Base-by-base conservation (phyloP, 2,113 vertebrate genomes). In the Heterotis niloticus region DNA sequence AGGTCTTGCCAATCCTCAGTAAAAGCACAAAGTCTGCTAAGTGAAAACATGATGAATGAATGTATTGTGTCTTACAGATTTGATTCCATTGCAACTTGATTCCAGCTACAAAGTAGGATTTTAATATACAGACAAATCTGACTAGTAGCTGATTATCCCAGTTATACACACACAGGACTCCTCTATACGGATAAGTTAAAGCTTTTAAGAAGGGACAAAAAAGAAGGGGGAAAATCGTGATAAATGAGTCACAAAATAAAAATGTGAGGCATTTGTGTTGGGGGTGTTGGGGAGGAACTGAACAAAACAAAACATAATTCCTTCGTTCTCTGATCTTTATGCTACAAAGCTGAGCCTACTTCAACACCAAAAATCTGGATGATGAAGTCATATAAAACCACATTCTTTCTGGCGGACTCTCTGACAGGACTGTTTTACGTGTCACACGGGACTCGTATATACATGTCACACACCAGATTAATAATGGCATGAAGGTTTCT, bases 181-280 rank as follows among this genome's bases (percentile, higher is more conserved):
- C 60, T 62, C 7, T 44, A 44, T 44, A 2, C 3, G 34, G 34
- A 44, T 44, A 44, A 44, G 34, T 2, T 44, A 44, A 17, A 62
- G 13, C 5, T 62, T 14, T 62, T 14, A 12, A 14, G 20, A 4
- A 13, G 14, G 20, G 20, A 62, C 60, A 62, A 4, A 62, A 62
- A 14, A 62, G 20, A 62, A 62, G 20, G 57, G 17, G 60, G 20
- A 14, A 17, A 62, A 62, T 62, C 0, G 34, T 44, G 20, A 62
- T 17, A 64, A 75, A 10, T 10, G 28, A 64, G 26, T 64, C 74
- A 75, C n/a, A 24, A 59, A 57, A 69, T 69, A 78, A 69, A 77
- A 57, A 68, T 69, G 44, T 54, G 24, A 60, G 54, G 66, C 26
- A 60, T 57, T 12, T 59, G 18, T 29, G 66, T n/a, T 26, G 28